Base-by-base conservation (phyloP, 2,113 vertebrate genomes). In the Rhinichthys klamathensis region DNA sequence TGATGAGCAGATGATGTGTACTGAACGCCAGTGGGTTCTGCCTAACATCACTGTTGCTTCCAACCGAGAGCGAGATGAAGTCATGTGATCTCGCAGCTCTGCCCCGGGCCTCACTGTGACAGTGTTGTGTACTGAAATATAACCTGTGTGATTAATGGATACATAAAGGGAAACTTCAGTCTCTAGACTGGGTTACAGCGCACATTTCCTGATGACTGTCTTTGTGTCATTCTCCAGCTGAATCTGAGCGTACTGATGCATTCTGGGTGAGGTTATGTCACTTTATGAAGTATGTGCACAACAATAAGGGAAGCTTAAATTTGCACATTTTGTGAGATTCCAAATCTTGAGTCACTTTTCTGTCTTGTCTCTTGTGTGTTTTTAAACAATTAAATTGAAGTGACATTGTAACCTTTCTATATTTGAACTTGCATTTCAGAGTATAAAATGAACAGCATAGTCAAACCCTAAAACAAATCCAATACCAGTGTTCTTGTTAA, bases 271-370 rank as follows among this genome's bases (percentile, higher is more conserved):
- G 4, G 13, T 72, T 35, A 13, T n/a, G 5, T 72, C 70, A 25
- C 38, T 74, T 74, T 49, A 46, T 49, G 23, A 60, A 38, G 21
- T 58, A 18, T 58, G 51, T 63, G 77, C 58, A 80, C 35, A 80
- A 63, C 35, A 27, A 63, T 63, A 63, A 80, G 78, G 38, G 58
- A 56, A 58, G 41, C 27, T 72, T 83, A 32, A 30, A 60, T 88
- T 77, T 81, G 77, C 75, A 70, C 76, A 69, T 30, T 76, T 49
- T 32, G 38, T 23, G 16, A 58, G 56, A 13, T 51, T 82, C 10
- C 51, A 58, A 67, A 86, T 32, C 69, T 70, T 44, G 21, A 70
- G 51, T 80, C n/a, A 21, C 30, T 80, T 83, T 51, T 25, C 35
- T 41, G 44, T 58, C 23, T 79, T 65, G 41, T 67, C 41, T 58